Base-by-base conservation (phyloP, 2,113 vertebrate species). In the Anolis carolinensis region DNA sequence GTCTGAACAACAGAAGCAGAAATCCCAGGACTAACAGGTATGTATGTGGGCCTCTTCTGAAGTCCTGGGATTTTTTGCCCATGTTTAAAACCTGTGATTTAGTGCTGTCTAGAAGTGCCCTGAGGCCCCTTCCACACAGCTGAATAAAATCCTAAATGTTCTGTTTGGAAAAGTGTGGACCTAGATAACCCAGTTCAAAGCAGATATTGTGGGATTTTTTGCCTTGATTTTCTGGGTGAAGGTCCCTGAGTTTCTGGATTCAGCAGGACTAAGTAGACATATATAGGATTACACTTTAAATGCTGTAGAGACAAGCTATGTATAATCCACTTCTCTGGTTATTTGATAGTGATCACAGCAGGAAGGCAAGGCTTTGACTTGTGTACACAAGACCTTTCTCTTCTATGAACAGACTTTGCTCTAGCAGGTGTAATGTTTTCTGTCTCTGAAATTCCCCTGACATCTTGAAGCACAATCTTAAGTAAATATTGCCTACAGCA, bases 351-450 rank as follows among this genome's bases (percentile, higher is more conserved):
- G n/a, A 77, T 34, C 16, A 52, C 25, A 77, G 62, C 59, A 76
- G 21, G 23, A 75, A 84, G 39, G 39, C 62, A 23, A 76, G 39
- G 83, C 20, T 50, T 67, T 84, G 30, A 34, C 34, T 52, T 83
- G 50, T 62, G 25, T 62, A 74, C 48, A n/a, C 34, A 83, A 8
- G 55, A 73, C 11, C 52, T 76, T 77, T 67, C 39, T 32, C 32
- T 50, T 18, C 83, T 11, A 50, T 67, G 21, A 68, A 34, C 59
- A 76, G 30, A 77, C 27, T 84, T 84, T 77, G 73, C 55, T 84
- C 20, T 50, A 23, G 59, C 36, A 44, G 25, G 36, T 75, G 32
- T 75, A 72, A 84, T 74, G 52, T 48, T 84, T 77, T 77, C 74
- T 52, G 21, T 6, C 10, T 76, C n/a, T 7, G 30, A 84, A 84